Percentiles rank a stretch among this genome's conserved stretches.
phyloP scores from a whole-genome alignment of 2,888 invertebrate genomes.

The Argyra leucocephala region DNA sequence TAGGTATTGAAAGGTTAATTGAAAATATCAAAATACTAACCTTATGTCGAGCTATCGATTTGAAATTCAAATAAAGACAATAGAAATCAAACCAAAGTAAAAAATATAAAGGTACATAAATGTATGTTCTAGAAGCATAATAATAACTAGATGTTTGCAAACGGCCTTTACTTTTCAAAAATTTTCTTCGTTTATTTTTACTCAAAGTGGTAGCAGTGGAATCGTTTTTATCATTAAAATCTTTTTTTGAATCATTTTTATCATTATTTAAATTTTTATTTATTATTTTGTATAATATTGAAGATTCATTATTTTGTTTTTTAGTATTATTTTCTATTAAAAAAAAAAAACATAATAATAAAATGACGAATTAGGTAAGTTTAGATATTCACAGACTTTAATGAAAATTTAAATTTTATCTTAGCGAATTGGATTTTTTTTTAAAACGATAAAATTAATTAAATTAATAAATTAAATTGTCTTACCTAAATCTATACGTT shows the following conservation, averaged over 20 bases:
- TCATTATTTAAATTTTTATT: background rate
- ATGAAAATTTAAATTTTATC: too few relatives aligned
- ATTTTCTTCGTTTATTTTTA: background rate
- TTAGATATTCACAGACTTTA: too few relatives aligned
- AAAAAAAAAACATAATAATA: too few relatives aligned
- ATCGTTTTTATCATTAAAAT: background rate
- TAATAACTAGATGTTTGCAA: background rate
- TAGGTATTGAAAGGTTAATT: background rate
- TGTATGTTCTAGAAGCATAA: background rate
- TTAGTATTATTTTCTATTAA: too few relatives aligned
- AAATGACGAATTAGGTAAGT: too few relatives aligned
- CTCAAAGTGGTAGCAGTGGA: background rate
- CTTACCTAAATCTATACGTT: background rate
- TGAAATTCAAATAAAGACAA: background rate
- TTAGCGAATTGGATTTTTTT: too few relatives aligned
- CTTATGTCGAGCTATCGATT: background rate
- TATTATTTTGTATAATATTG: background rate
- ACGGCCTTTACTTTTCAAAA: background rate
- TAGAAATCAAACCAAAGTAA: background rate
- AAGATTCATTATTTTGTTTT: too few relatives aligned
- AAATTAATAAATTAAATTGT: background rate
- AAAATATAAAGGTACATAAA: background rate
- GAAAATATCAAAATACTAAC: background rate
- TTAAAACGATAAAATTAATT: too few relatives aligned
- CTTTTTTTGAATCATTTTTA: background rate